These are phyloP conservation scores for Leptinotarsa haldemani DNA, from an alignment of 2,888 invertebrate species.

Conservation along the genomic window DNA sequence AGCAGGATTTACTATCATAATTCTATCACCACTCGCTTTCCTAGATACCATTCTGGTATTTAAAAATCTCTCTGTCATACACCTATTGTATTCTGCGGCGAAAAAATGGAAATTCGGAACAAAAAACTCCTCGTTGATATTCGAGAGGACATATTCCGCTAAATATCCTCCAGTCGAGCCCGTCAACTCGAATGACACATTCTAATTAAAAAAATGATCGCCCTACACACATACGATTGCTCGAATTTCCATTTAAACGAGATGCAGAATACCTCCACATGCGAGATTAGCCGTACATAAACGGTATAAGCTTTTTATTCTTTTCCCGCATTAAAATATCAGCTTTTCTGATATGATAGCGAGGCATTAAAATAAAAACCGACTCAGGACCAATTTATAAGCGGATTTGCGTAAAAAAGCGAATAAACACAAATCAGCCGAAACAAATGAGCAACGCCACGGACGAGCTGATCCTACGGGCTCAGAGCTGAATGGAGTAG, in stretches of 20 bases:
- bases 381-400: slow-evolving; percentile 54
- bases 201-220: slow-evolving; percentile 20
- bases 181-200: slow-evolving; percentile 16
- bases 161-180: slow-evolving; percentile 9
- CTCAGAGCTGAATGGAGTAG: slow-evolving; percentile 54
- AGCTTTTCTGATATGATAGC: slow-evolving; percentile 53
- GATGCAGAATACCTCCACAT: slow-evolving; percentile 22
- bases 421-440: slow-evolving; percentile 59
- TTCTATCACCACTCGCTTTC: background rate
- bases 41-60: background rate
- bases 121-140: background rate
- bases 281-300: slow-evolving; percentile 35
- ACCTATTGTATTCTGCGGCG: background rate
- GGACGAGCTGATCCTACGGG: slow-evolving; percentile 56
- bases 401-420: slow-evolving; percentile 53
- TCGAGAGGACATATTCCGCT: background rate
- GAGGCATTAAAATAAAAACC: slow-evolving; percentile 52
- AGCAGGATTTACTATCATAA: too few species aligned
- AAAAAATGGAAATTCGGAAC: background rate
- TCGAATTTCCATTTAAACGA: slow-evolving; percentile 26
- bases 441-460: slow-evolving; percentile 61
- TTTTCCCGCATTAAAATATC: slow-evolving; percentile 52
- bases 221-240: slow-evolving; percentile 6
- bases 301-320: slow-evolving; percentile 45
- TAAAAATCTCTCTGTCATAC: too few species aligned